phyloP scores from a whole-genome alignment of 1,140 invertebrate genomes.

The Potamilus streckersoni region DNA sequence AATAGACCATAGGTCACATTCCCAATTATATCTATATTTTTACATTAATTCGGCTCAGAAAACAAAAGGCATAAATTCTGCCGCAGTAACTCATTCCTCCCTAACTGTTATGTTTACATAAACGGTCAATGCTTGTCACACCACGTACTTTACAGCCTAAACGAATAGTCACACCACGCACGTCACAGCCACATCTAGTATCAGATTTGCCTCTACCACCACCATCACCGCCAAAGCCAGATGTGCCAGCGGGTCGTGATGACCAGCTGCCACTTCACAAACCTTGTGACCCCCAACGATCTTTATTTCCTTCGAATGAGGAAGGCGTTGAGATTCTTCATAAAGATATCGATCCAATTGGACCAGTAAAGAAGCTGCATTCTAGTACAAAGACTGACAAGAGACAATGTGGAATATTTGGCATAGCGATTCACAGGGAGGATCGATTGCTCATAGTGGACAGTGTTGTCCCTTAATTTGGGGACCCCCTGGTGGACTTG shows the following conservation, averaged over 20 bases:
- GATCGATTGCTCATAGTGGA: slow-evolving; percentile 24
- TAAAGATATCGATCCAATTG: slow-evolving; percentile 5
- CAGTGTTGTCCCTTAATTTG: slow-evolving; percentile 28
- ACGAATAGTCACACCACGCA: neutral
- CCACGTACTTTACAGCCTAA: neutral
- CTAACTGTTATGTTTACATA: too few species aligned
- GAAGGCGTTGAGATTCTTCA: neutral
- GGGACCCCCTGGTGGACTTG: slow-evolving; percentile 22
- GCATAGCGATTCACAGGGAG: neutral
- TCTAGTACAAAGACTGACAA: slow-evolving; percentile 16
- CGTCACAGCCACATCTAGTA: neutral
- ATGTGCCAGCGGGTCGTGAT: neutral
- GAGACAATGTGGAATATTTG: slow-evolving; percentile 19
- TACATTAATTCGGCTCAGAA: too few species aligned
- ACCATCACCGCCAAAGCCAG: neutral
- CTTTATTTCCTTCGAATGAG: neutral
- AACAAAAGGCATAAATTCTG: too few species aligned
- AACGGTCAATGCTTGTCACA: too few species aligned
- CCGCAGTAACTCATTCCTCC: too few species aligned
- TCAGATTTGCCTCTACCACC: neutral
- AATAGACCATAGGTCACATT: too few species aligned
- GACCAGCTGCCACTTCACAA: neutral
- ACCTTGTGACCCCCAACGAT: neutral
- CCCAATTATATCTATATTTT: too few species aligned
- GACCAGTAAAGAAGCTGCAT: slow-evolving; percentile 1